Evolutionary conservation across 30 jellyfish, hydroid and myxozoan species (phyloP).

Genomic region (Haliclystus octoradiatus): DNA sequence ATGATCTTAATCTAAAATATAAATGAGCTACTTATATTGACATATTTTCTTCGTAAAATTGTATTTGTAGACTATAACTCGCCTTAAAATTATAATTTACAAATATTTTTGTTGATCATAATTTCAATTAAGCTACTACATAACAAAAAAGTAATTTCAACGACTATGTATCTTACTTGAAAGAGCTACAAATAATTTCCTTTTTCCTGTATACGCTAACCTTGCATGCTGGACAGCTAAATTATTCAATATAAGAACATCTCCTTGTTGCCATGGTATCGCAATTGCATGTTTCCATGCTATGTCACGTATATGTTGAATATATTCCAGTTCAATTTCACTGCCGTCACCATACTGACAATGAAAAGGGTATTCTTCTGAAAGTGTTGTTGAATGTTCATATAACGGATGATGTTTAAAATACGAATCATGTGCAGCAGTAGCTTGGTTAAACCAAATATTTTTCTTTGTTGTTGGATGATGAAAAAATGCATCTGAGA

Average conservation of each 20-base stretch:
- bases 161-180: neutral
- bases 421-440: slow-evolving; percentile 18
- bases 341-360: slow-evolving; percentile 43
- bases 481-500: neutral
- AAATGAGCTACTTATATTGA: too few species aligned
- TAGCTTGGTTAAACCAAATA: slow-evolving; percentile 25
- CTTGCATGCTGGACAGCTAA: slow-evolving; percentile 16
- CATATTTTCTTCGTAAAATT: too few species aligned
- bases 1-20: too few species aligned
- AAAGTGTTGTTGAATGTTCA: neutral
- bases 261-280: slow-evolving; percentile 15
- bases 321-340: slow-evolving; percentile 11
- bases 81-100: too few species aligned
- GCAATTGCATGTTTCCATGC: slow-evolving; percentile 22
- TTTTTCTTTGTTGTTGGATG: slow-evolving; percentile 23
- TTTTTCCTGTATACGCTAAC: slow-evolving; percentile 21
- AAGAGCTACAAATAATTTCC: slow-evolving; percentile 6
- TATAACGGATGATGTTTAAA: slow-evolving; percentile 16
- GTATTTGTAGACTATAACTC: too few species aligned
- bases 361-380: slow-evolving; percentile 21
- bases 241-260: slow-evolving; percentile 24
- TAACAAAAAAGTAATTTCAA: neutral
- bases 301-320: slow-evolving; percentile 20
- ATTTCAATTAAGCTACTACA: too few species aligned
- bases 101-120: too few species aligned